phyloP scores from a whole-genome alignment of 2,888 invertebrate genomes.

The Drosophila villosipedis region DNA sequence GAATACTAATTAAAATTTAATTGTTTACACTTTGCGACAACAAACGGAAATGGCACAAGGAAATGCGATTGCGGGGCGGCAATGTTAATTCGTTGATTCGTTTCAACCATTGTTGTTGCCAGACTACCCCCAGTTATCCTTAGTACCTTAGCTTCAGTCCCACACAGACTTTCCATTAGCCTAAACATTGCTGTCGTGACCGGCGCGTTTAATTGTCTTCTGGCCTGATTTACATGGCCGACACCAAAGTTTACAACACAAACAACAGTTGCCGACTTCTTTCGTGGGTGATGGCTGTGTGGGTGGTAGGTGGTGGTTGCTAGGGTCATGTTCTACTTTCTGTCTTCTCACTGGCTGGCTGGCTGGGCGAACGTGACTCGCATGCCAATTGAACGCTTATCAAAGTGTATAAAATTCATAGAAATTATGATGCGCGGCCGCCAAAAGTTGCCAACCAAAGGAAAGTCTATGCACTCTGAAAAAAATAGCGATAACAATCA shows the following conservation, averaged over 20 bases:
- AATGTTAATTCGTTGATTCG: conserved; percentile 3
- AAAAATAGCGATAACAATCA: not conserved
- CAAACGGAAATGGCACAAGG: conserved; percentile 62
- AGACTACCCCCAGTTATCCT: conserved; percentile 8
- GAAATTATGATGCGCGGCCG: conserved; percentile 76
- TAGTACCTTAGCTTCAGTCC: conserved; percentile 4
- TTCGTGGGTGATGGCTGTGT: not conserved
- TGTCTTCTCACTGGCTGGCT: conserved; percentile 2
- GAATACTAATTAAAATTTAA: conserved; percentile 79
- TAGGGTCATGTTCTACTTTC: conserved; percentile 1
- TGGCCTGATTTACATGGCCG: conserved; percentile 70
- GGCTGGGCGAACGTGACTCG: conserved; percentile 66
- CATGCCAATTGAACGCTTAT: conserved; percentile 75
- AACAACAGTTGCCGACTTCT: conserved; percentile 37
- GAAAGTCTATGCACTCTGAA: not conserved
- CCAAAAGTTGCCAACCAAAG: conserved; percentile 43
- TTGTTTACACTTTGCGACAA: conserved; percentile 76
- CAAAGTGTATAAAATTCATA: conserved; percentile 78
- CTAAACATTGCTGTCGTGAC: conserved; percentile 70
- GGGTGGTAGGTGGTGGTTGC: not conserved
- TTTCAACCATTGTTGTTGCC: conserved; percentile 2
- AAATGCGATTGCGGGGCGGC: conserved; percentile 18
- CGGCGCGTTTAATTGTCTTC: conserved; percentile 68
- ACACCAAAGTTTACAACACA: conserved; percentile 53
- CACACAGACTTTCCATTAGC: conserved; percentile 59